These are phyloP conservation scores for Diadophis punctatus DNA, from an alignment of 2,113 vertebrate species.

Conservation along the genomic window DNA sequence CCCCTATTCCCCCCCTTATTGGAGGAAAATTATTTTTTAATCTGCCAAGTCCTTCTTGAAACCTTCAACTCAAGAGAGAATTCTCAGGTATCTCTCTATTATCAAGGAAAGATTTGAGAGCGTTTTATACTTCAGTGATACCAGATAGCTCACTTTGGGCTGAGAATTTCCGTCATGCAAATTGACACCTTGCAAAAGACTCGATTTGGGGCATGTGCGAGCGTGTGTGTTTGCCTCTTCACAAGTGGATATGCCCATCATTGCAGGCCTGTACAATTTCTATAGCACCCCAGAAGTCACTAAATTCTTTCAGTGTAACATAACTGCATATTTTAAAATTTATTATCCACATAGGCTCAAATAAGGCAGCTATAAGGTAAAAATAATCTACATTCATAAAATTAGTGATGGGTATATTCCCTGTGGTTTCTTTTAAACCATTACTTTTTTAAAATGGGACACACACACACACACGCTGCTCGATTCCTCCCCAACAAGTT, in stretches of 20 bases:
- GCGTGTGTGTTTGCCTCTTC: neutral
- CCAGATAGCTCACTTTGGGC: neutral
- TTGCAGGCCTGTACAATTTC: neutral
- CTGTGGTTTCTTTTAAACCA: neutral
- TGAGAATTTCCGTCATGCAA: neutral
- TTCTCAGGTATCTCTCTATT: conserved; percentile 5
- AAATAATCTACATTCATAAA: neutral
- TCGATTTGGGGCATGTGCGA: neutral
- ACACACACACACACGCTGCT: neutral
- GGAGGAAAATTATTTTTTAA: neutral
- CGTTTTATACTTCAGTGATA: neutral
- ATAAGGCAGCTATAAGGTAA: neutral
- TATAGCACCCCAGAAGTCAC: neutral
- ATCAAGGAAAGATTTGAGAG: neutral
- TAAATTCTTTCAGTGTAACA: neutral
- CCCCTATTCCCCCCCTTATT: neutral
- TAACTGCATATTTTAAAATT: neutral
- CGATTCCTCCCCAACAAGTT: neutral
- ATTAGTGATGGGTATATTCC: neutral
- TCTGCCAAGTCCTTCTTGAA: neutral
- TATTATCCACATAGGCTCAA: neutral
- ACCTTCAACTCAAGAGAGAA: neutral
- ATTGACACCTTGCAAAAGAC: neutral
- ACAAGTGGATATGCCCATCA: neutral
- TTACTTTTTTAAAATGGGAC: neutral